phyloP scores from a whole-genome alignment of 2,888 invertebrate species.

The Drosophila acutilabella region DNA sequence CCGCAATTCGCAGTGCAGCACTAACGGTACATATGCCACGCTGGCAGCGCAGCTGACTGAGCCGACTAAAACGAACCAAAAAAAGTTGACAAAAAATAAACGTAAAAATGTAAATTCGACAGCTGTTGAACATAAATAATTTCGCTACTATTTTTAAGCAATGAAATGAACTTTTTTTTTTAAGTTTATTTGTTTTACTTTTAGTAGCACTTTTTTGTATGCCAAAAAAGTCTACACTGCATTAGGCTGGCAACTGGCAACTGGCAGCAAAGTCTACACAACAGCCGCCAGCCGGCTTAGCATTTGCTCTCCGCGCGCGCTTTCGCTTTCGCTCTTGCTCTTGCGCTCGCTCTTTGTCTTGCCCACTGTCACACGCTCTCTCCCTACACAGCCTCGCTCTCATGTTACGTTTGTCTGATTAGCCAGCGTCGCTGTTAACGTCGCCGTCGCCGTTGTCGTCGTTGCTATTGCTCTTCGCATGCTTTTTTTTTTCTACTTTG shows the following conservation, averaged over 20 bases:
- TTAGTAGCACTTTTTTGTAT: constrained; percentile 3
- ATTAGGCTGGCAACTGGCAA: constrained; percentile 31
- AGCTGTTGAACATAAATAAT: constrained; percentile 31
- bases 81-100: constrained; percentile 26
- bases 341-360: background rate
- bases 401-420: constrained; percentile 50
- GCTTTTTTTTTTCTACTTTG: background rate
- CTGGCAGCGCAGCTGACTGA: constrained; percentile 33
- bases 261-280: constrained; percentile 44
- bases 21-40: constrained; percentile 24
- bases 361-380: constrained; percentile 3
- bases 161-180: background rate
- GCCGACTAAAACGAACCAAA: constrained; percentile 9
- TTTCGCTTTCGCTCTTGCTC: constrained; percentile 1
- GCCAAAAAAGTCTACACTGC: constrained; percentile 44
- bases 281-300: constrained; percentile 53
- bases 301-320: constrained; percentile 4
- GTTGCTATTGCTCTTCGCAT: background rate
- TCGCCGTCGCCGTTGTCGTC: constrained; percentile 9
- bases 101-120: constrained; percentile 5
- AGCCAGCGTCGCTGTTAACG: constrained; percentile 30
- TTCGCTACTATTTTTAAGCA: background rate
- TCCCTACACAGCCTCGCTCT: background rate
- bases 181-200: constrained; percentile 1
- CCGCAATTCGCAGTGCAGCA: constrained; percentile 18